A percentile compares a stretch with the other conserved stretches of the same genome.
Conservation (phyloP, 2,113 vertebrate species). For the Catharus bicknelli region DNA sequence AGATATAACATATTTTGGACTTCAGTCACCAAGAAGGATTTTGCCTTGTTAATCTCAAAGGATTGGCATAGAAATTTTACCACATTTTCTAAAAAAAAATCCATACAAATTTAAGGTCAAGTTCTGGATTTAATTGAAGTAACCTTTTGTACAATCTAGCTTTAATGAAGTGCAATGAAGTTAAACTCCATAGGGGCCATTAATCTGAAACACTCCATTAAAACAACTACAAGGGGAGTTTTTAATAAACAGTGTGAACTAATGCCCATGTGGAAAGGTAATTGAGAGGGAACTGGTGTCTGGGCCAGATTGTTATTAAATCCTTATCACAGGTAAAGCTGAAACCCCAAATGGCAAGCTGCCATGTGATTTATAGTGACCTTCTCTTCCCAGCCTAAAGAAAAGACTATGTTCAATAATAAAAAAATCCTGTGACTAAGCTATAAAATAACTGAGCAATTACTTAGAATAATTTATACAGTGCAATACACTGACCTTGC, state of each 20-base stretch:
- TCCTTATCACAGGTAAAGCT: constrained; percentile 80
- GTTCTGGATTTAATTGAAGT: constrained; percentile 84
- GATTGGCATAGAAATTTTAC: constrained; percentile 74
- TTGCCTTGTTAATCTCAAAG: constrained; percentile 74
- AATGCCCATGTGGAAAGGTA: constrained; percentile 85
- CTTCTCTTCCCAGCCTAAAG: constrained; percentile 72
- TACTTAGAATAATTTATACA: constrained; percentile 87
- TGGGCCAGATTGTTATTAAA: constrained; percentile 81
- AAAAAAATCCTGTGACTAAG: constrained; percentile 78
- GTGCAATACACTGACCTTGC: constrained; percentile 81
- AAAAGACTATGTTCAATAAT: constrained; percentile 80
- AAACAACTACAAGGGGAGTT: constrained; percentile 82
- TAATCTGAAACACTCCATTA: constrained; percentile 87
- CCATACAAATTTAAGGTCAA: constrained; percentile 75
- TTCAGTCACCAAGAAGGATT: constrained; percentile 58
- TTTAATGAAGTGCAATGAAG: constrained; percentile 88
- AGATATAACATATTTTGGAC: constrained; percentile 45
- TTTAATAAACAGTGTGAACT: constrained; percentile 88
- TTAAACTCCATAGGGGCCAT: constrained; percentile 79
- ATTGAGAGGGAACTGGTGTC: constrained; percentile 79
- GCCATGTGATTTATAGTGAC: constrained; percentile 78
- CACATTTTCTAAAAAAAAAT: constrained; percentile 75
- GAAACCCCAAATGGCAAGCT: constrained; percentile 75
- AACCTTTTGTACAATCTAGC: constrained; percentile 82
- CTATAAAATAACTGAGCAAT: constrained; percentile 84